Conservation (phyloP, 2,113 vertebrate species). For the Seriola dumerili region DNA sequence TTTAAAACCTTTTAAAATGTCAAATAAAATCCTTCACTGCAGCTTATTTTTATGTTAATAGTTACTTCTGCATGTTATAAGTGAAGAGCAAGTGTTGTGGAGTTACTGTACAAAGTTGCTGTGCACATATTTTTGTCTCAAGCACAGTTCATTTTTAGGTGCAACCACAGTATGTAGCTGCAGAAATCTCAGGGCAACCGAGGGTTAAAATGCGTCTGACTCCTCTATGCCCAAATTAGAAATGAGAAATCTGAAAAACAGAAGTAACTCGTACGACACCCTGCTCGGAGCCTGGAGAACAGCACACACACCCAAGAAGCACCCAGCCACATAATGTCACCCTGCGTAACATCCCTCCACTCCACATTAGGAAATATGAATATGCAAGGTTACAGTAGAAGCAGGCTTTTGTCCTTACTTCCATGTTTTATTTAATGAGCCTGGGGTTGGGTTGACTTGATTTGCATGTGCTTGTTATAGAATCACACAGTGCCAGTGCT, state of each 20-base stretch:
- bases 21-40: not conserved
- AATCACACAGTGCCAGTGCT: constrained; percentile 41
- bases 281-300: not conserved
- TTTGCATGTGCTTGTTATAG: constrained; percentile 73
- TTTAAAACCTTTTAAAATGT: not conserved
- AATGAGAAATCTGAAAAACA: not conserved
- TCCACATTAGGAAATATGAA: constrained; percentile 55
- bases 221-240: not conserved
- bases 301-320: constrained; percentile 19
- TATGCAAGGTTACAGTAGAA: constrained; percentile 58
- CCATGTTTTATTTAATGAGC: constrained; percentile 76
- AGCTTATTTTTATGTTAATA: not conserved
- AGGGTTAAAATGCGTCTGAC: not conserved
- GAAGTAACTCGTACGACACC: not conserved
- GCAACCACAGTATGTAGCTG: not conserved
- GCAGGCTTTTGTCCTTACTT: constrained; percentile 61
- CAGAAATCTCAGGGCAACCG: not conserved
- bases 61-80: not conserved
- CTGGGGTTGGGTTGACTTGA: constrained; percentile 54
- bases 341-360: constrained; percentile 37
- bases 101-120: not conserved
- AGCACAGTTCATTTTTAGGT: not conserved
- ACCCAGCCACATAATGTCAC: constrained; percentile 35
- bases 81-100: not conserved
- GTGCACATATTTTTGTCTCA: not conserved